A percentile compares a stretch with the other conserved stretches of the same genome.
These are phyloP conservation scores for Amphiprion ocellaris DNA, from an alignment of 2,113 vertebrate species.

Conservation along the genomic window DNA sequence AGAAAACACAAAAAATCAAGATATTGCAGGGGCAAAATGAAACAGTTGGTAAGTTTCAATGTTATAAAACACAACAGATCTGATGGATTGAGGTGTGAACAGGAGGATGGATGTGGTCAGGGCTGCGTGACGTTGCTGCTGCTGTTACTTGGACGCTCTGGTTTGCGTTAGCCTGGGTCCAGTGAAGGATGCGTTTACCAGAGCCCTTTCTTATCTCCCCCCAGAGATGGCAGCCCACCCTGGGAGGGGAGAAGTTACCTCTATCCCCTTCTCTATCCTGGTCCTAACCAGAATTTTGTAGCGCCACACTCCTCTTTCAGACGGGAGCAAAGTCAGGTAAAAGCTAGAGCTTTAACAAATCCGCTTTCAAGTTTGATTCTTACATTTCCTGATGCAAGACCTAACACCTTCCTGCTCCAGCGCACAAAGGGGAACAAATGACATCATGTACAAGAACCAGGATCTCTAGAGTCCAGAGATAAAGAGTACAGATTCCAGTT, in stretches of 20 bases:
- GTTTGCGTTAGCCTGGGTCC: constrained; percentile 57
- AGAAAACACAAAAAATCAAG: not conserved
- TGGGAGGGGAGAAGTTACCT: constrained; percentile 35
- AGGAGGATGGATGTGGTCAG: constrained; percentile 33
- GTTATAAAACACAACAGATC: constrained; percentile 58
- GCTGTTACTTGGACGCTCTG: constrained; percentile 41
- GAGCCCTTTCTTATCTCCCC: constrained; percentile 44
- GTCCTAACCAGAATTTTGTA: constrained; percentile 60
- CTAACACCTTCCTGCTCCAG: constrained; percentile 46
- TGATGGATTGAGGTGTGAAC: constrained; percentile 31
- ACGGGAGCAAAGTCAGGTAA: constrained; percentile 61
- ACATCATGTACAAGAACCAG: constrained; percentile 78
- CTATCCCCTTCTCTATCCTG: constrained; percentile 62
- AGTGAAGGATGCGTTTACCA: constrained; percentile 44
- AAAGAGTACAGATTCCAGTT: constrained; percentile 59
- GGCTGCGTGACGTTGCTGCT: constrained; percentile 41
- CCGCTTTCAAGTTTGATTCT: constrained; percentile 64
- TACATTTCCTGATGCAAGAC: constrained; percentile 67
- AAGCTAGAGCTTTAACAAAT: constrained; percentile 71
- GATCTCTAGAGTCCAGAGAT: constrained; percentile 61
- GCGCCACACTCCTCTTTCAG: constrained; percentile 45
- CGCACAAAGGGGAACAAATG: constrained; percentile 63
- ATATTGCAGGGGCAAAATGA: constrained; percentile 34
- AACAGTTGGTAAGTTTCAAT: constrained; percentile 41
- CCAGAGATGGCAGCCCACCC: constrained; percentile 49